A percentile compares a stretch with the other conserved stretches of the same genome.
These are phyloP conservation scores for Macrobrachium rosenbergii DNA, from an alignment of 1,140 invertebrate species.

Conservation along the genomic window DNA sequence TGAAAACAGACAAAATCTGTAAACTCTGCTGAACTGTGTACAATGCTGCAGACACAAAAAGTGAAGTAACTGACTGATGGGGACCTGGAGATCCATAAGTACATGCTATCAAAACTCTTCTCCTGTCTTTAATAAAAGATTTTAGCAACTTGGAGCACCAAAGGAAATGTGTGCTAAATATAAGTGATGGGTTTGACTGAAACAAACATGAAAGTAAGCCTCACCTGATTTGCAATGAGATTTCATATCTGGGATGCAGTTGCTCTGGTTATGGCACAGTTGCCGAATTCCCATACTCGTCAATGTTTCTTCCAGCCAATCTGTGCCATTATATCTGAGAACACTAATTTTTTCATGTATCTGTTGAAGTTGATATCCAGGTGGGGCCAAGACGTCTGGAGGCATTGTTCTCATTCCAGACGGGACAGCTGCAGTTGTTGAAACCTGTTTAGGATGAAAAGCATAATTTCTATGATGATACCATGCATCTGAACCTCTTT, in stretches of 20 bases:
- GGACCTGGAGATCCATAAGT: no score
- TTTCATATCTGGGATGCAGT: conserved; percentile 37
- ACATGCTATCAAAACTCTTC: no score
- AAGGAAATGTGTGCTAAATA: no score
- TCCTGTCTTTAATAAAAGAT: no score
- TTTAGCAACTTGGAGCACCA: no score
- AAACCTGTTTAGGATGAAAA: conserved; percentile 5
- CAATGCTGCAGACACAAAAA: no score
- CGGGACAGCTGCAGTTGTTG: conserved; percentile 15
- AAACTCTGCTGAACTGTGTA: no score
- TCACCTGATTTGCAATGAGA: conserved; percentile 51
- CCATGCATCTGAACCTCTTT: not conserved
- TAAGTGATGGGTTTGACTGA: no score
- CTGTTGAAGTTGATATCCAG: conserved; percentile 47
- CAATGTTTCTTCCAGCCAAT: conserved; percentile 43
- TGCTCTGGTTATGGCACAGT: conserved; percentile 34
- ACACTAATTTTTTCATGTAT: conserved; percentile 44
- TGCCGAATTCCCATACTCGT: conserved; percentile 42
- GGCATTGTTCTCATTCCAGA: conserved; percentile 32
- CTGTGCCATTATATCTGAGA: conserved; percentile 40
- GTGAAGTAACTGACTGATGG: no score
- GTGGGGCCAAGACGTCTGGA: conserved; percentile 33
- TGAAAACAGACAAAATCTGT: no score
- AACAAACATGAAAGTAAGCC: not conserved
- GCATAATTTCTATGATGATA: not conserved